These are phyloP conservation scores for Bombus sibiricus DNA, from an alignment of 1,140 invertebrate genomes.

Conservation along the genomic window DNA sequence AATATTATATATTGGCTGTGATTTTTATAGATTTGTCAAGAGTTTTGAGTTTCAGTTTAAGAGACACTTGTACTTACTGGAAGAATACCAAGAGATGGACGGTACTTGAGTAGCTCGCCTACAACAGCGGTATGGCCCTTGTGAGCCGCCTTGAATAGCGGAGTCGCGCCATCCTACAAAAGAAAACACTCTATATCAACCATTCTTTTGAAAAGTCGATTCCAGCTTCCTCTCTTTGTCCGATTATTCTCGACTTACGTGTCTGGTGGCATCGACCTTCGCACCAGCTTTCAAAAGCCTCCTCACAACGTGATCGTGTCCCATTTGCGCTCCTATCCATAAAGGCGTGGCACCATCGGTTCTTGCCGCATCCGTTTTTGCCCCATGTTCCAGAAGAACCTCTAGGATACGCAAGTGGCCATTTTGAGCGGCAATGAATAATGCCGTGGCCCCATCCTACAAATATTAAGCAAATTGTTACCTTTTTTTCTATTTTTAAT, in stretches of 20 bases:
- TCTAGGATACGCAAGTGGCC: conserved; percentile 91
- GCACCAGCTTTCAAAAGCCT: conserved; percentile 90
- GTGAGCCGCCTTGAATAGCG: conserved; percentile 96
- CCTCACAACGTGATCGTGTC: conserved; percentile 91
- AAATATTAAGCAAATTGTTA: conserved; percentile 27
- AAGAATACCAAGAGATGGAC: conserved; percentile 90
- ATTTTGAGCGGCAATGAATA: conserved; percentile 96
- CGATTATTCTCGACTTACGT: conserved; percentile 83
- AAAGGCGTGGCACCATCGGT: conserved; percentile 93
- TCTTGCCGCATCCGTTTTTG: conserved; percentile 87
- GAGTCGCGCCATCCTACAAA: conserved; percentile 93
- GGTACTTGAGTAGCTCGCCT: conserved; percentile 91
- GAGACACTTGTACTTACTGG: conserved; percentile 85
- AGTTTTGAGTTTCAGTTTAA: background rate
- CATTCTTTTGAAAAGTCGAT: conserved; percentile 15
- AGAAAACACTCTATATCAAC: conserved; percentile 36
- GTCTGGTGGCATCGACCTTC: conserved; percentile 90
- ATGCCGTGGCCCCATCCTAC: conserved; percentile 92
- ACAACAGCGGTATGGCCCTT: conserved; percentile 96
- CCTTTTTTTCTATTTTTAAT: background rate
- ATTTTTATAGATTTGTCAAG: background rate
- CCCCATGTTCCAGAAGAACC: conserved; percentile 87
- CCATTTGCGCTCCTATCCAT: conserved; percentile 97
- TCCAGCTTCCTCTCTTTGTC: conserved; percentile 5
- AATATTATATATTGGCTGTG: background rate